A percentile compares a stretch with the other conserved stretches of the same genome.
These are phyloP conservation scores for Paelopatides confundens DNA, from an alignment of 53 echinoderm and acorn worm genomes.

Conservation along the genomic window DNA sequence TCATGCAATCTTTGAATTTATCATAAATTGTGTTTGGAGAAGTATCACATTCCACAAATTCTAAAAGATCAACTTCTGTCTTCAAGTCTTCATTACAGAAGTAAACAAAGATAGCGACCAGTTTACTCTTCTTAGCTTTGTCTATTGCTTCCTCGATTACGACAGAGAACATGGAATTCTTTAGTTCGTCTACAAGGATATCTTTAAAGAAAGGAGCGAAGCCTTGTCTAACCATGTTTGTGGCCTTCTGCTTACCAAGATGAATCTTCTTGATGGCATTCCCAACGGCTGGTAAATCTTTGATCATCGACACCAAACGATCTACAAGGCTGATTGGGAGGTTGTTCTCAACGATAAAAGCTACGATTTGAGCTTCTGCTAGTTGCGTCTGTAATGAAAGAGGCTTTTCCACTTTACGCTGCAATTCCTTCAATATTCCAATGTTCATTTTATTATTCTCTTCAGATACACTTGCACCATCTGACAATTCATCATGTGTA, in stretches of 20 bases:
- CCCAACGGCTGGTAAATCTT: constrained; percentile 27
- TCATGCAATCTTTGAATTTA: constrained; percentile 18
- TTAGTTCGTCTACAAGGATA: constrained; percentile 22
- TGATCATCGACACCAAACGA: constrained; percentile 43
- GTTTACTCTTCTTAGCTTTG: constrained; percentile 11
- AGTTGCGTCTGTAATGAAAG: not conserved
- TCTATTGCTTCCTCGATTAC: constrained; percentile 25
- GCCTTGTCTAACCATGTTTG: constrained; percentile 48
- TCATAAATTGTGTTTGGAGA: not conserved
- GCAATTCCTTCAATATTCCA: not conserved
- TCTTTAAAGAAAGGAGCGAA: constrained; percentile 38
- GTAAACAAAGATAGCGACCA: constrained; percentile 10
- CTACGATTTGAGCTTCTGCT: constrained; percentile 49
- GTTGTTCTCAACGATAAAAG: constrained; percentile 59
- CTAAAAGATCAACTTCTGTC: constrained; percentile 2
- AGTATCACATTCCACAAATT: constrained; percentile 17
- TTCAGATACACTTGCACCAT: not conserved
- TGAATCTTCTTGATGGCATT: constrained; percentile 29
- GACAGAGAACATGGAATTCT: not conserved
- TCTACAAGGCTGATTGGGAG: constrained; percentile 31
- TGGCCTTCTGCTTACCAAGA: constrained; percentile 52
- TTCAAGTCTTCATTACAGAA: constrained; percentile 15
- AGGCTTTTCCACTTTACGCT: not conserved
- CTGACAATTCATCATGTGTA: not conserved
- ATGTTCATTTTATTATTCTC: not conserved